A percentile compares a stretch with the other conserved stretches of the same genome.
Evolutionary conservation across 2,888 invertebrate species (phyloP).

Genomic region (Agrilus biguttatus): DNA sequence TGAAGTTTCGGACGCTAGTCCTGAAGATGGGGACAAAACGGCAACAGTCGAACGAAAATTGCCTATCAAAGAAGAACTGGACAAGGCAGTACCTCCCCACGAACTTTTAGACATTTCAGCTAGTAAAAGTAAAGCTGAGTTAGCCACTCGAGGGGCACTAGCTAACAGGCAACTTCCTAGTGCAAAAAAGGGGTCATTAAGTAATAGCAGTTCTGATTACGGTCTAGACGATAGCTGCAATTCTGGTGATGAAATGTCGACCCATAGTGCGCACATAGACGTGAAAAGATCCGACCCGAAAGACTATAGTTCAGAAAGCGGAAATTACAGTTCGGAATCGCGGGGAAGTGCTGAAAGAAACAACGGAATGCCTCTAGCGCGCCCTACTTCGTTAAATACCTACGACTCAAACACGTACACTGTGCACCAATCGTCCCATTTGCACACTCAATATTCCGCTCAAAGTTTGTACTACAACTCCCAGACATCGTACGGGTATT

Average conservation of each 20-base stretch:
- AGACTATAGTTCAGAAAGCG: slow-evolving; percentile 8
- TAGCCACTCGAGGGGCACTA: slow-evolving; percentile 64
- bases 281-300: slow-evolving; percentile 5
- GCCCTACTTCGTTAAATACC: slow-evolving; percentile 17
- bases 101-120: slow-evolving; percentile 78
- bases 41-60: slow-evolving; percentile 60
- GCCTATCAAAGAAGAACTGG: slow-evolving; percentile 60
- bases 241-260: slow-evolving; percentile 37
- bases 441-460: slow-evolving; percentile 13
- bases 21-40: slow-evolving; percentile 62
- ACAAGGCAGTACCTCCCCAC: slow-evolving; percentile 76
- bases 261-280: slow-evolving; percentile 7
- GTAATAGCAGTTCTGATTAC: slow-evolving; percentile 52
- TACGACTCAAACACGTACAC: slow-evolving; percentile 15
- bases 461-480: slow-evolving; percentile 17
- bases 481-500: slow-evolving; percentile 20
- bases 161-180: slow-evolving; percentile 58
- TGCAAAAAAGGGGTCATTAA: slow-evolving; percentile 36
- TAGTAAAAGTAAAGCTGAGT: slow-evolving; percentile 70
- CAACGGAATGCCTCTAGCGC: slow-evolving; percentile 6
- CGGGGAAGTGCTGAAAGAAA: background rate
- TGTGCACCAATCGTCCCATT: slow-evolving; percentile 13
- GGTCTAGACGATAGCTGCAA: slow-evolving; percentile 62
- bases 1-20: slow-evolving; percentile 72
- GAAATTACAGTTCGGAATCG: slow-evolving; percentile 6